These are phyloP conservation scores for Yponomeuta malinellus DNA, from an alignment of 2,888 invertebrate genomes.

Conservation along the genomic window DNA sequence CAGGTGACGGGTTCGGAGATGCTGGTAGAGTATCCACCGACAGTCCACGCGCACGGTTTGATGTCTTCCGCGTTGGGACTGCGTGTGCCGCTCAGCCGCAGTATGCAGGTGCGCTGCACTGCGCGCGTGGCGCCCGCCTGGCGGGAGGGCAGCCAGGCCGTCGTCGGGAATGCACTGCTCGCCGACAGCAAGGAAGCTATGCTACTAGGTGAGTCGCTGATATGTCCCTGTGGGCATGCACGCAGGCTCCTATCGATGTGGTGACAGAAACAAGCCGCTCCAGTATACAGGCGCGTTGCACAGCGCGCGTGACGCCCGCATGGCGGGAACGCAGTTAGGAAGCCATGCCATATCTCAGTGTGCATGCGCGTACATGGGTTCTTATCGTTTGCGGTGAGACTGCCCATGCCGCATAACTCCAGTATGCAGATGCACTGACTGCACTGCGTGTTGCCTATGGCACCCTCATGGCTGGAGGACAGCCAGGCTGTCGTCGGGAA, in stretches of 20 bases:
- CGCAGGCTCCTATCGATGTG: no score
- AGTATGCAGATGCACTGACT: slow-evolving; percentile 19
- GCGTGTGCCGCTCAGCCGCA: slow-evolving; percentile 18
- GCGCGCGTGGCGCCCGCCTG: slow-evolving; percentile 20
- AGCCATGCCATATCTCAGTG: slow-evolving; percentile 5
- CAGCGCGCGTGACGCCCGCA: slow-evolving; percentile 20
- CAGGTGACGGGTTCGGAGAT: slow-evolving; percentile 20
- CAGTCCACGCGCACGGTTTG: slow-evolving; percentile 20
- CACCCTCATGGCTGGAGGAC: slow-evolving; percentile 20
- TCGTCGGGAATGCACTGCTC: slow-evolving; percentile 17
- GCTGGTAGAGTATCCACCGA: slow-evolving; percentile 19
- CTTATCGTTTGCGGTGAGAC: slow-evolving; percentile 15
- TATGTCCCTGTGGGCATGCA: neutral
- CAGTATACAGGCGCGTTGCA: slow-evolving; percentile 20
- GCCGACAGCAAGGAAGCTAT: slow-evolving; percentile 21
- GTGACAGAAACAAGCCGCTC: neutral
- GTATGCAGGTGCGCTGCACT: slow-evolving; percentile 20
- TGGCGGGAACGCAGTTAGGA: slow-evolving; percentile 17
- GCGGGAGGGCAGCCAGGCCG: slow-evolving; percentile 20
- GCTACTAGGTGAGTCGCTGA: slow-evolving; percentile 18
- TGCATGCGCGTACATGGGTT: no score
- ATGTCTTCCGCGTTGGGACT: slow-evolving; percentile 19
- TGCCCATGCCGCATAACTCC: slow-evolving; percentile 18
- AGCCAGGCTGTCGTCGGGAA: slow-evolving; percentile 20
- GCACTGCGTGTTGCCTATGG: slow-evolving; percentile 18